Conservation (phyloP, 1,140 invertebrate species). For the Drosophila gunungcola region DNA sequence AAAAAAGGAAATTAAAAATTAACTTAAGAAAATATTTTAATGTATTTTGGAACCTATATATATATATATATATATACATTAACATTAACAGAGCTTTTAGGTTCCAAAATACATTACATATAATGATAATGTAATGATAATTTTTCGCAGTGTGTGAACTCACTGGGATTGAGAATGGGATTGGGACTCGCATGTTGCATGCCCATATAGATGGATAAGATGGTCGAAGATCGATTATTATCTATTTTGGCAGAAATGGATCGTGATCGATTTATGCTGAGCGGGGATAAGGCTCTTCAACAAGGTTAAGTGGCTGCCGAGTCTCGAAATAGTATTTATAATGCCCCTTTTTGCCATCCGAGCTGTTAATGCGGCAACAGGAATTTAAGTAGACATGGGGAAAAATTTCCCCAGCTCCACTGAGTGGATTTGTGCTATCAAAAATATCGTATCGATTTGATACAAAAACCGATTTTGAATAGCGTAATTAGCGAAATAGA, state of each 20-base stretch:
- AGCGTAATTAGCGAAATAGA: no score
- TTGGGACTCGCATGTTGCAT: constrained; percentile 7
- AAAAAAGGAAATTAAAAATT: no score
- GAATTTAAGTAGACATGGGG: neutral
- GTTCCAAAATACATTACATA: no score
- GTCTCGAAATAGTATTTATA: constrained; percentile 12
- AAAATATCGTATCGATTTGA: no score
- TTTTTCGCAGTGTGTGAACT: neutral
- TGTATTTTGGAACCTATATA: no score
- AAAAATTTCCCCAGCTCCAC: no score
- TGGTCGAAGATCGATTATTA: constrained; percentile 63
- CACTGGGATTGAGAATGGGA: neutral
- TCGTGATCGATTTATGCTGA: constrained; percentile 64
- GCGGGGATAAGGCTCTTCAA: neutral
- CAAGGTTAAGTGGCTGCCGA: constrained; percentile 42
- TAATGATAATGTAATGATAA: no score
- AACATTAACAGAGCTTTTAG: no score
- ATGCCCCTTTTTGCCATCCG: neutral
- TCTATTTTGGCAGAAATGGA: constrained; percentile 68
- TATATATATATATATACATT: no score
- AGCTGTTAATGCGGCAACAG: constrained; percentile 61
- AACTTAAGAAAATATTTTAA: no score
- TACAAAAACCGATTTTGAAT: no score
- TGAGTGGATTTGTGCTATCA: no score
- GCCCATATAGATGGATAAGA: constrained; percentile 41